Evolutionary conservation across 1,140 invertebrate genomes (phyloP).

Genomic region (Ladona fulva): DNA sequence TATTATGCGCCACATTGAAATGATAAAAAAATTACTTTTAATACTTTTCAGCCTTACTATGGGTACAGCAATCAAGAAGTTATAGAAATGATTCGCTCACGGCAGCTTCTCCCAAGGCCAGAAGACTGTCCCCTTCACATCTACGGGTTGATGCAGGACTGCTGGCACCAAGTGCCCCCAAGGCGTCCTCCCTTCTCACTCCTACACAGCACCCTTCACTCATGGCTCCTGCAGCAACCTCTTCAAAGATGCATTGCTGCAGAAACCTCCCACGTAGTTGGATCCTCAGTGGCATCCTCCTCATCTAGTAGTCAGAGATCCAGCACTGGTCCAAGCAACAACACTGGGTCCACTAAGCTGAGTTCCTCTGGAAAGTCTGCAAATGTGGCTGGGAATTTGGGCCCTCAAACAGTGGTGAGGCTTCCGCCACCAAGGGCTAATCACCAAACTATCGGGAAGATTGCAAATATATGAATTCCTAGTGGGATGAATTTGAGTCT

Average conservation of each 20-base stretch:
- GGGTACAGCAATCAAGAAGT: conserved; percentile 93
- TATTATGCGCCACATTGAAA: too few relatives aligned
- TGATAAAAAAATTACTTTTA: too few relatives aligned
- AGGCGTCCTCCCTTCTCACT: conserved; percentile 82
- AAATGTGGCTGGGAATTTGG: too few relatives aligned
- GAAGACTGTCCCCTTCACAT: conserved; percentile 83
- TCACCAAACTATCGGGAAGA: too few relatives aligned
- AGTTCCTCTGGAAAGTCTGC: conserved; percentile 12
- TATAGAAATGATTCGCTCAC: conserved; percentile 88
- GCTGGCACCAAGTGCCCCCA: conserved; percentile 89
- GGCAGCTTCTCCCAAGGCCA: conserved; percentile 88
- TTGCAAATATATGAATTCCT: too few relatives aligned
- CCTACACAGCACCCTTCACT: conserved; percentile 61
- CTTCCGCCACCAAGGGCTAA: too few relatives aligned
- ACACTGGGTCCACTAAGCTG: conserved; percentile 42
- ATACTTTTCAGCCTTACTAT: conserved; percentile 73
- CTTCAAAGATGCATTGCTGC: neutral
- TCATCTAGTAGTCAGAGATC: conserved; percentile 39
- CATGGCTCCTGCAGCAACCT: conserved; percentile 42
- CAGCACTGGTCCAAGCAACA: conserved; percentile 46
- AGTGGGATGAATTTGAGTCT: too few relatives aligned
- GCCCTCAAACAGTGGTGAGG: too few relatives aligned
- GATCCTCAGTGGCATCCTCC: neutral
- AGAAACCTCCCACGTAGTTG: neutral
- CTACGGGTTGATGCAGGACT: conserved; percentile 92